Evolutionary conservation across 1,140 invertebrate species (phyloP).

Genomic region (Maconellicoccus hirsutus): DNA sequence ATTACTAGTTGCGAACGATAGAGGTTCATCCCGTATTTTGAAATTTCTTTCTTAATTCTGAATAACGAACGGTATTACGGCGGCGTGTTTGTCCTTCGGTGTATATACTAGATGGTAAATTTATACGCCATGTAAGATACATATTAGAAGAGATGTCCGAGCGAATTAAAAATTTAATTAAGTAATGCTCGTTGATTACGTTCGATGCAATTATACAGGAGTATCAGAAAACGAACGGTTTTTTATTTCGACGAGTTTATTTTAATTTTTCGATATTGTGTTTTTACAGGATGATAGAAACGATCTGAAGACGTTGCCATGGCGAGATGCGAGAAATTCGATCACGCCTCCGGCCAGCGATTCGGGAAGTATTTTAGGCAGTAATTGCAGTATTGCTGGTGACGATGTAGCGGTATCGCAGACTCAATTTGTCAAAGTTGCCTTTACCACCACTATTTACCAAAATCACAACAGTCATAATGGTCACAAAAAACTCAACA

Average conservation of each 20-base stretch:
- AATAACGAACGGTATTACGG: neutral
- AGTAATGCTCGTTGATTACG: conserved; percentile 1
- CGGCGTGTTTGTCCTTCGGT: neutral
- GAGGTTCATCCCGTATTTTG: neutral
- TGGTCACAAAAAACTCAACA: conserved; percentile 12
- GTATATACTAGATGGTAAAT: neutral
- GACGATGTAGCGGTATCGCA: neutral
- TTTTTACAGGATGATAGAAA: neutral
- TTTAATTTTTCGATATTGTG: no score
- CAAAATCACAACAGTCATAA: neutral
- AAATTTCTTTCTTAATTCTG: conserved; percentile 3
- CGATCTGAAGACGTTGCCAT: neutral
- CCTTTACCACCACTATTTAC: neutral
- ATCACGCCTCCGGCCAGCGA: conserved; percentile 5
- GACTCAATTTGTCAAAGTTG: neutral
- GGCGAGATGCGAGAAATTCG: neutral
- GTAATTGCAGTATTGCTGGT: neutral
- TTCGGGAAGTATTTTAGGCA: neutral
- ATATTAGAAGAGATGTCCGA: neutral
- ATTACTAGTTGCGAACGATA: neutral
- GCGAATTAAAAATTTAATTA: neutral
- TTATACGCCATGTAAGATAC: neutral
- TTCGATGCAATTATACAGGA: neutral
- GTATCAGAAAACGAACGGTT: neutral
- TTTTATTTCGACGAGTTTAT: no score